Base-by-base conservation (phyloP, 2,113 vertebrate species). In the Oryzias javanicus region DNA sequence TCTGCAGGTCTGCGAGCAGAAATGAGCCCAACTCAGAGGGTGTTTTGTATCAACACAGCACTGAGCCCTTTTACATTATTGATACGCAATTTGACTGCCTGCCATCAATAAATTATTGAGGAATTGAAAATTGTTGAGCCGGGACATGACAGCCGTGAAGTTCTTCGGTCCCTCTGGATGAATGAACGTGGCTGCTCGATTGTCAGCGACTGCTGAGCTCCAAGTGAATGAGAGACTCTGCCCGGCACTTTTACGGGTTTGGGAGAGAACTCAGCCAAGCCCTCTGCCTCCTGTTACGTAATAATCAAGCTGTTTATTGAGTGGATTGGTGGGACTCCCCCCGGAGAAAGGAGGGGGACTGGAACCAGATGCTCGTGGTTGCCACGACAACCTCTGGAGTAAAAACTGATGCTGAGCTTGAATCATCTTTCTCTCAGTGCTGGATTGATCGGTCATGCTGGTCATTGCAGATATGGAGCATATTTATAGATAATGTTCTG, bases 61-160 rank as follows among this genome's bases (percentile, higher is more conserved):
- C 87, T 79, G 82, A 86, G 69, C 75, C 78, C 81, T 70, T 72
- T 79, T 89, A 82, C 86, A 89, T 89, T 88, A 91, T 88, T 89
- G 68, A 91, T 84, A 83, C 58, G 72, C 81, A 83, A 85, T 90
- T 86, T 90, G 82, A 88, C 86, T 88, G 85, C 76, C 53, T 3
- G 66, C 74, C 76, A 86, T 90, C 73, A 84, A 84, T 89, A 83
- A 89, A 85, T 89, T 70, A 89, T 86, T 81, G 78, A 82, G 71
- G 76, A 83, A 84, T 86, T 84, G 73, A 86, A 88, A 83, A 80
- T 81, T 88, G 85, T 86, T 87, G 81, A 82, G 79, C 74, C 4
- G 49, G 50, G 53, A 70, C 74, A 74, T 72, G 78, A 82, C 67
- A 64, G 77, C 68, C 72, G 58, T 14, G 41, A 49, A 76, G 72